These are phyloP conservation scores for Argya squamiceps DNA, from an alignment of 2,797 vertebrate genomes.

Conservation along the genomic window DNA sequence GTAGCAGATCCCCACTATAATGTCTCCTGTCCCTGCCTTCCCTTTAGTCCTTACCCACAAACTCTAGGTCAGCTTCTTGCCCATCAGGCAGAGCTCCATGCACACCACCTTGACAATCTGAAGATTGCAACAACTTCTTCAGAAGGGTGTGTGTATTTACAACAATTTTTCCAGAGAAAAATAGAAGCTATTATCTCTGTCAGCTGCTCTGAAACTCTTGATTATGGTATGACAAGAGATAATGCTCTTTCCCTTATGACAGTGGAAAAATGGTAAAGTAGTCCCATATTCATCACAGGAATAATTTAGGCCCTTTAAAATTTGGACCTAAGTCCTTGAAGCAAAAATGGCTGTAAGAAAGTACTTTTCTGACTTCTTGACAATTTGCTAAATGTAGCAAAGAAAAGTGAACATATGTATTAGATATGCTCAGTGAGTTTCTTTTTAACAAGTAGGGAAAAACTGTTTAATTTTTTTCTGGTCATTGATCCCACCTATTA, in stretches of 20 bases:
- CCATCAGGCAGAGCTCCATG: neutral
- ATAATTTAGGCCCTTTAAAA: neutral
- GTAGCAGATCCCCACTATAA: neutral
- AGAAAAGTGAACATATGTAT: neutral
- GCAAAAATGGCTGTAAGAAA: neutral
- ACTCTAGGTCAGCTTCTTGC: neutral
- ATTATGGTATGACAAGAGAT: neutral
- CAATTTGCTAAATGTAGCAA: neutral
- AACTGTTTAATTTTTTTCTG: neutral
- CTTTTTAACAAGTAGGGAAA: neutral
- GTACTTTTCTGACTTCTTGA: neutral
- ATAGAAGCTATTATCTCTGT: neutral
- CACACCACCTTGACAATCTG: neutral
- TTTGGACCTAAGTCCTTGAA: neutral
- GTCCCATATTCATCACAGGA: neutral
- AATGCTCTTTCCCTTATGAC: neutral
- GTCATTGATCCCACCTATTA: neutral
- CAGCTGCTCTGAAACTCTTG: neutral
- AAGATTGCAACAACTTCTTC: neutral
- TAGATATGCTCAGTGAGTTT: neutral
- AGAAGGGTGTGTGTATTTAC: neutral
- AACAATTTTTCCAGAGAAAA: neutral
- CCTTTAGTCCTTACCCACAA: neutral
- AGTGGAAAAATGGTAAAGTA: neutral
- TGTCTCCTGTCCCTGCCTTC: neutral